Conservation (phyloP, 2,113 vertebrate species). For the Xenopus tropicalis region DNA sequence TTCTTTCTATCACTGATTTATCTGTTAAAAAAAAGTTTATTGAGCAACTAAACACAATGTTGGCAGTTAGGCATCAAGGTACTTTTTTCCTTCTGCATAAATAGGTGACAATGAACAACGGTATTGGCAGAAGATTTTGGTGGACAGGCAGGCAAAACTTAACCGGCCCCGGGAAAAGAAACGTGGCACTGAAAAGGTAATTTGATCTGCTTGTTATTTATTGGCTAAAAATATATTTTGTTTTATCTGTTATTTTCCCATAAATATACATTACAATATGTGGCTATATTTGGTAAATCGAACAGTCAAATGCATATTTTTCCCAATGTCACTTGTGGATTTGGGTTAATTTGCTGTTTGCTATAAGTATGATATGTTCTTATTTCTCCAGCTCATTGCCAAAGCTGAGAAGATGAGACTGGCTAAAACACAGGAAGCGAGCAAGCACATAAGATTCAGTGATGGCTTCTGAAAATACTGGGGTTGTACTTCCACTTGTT, state of each 20-base stretch:
- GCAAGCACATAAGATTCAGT: conserved; percentile 84
- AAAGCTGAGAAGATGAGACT: conserved; percentile 93
- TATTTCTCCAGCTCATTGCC: conserved; percentile 78
- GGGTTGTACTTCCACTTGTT: conserved; percentile 14
- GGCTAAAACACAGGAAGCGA: conserved; percentile 77
- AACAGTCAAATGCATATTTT: too few relatives aligned
- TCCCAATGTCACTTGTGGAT: too few relatives aligned
- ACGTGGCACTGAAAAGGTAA: conserved; percentile 90
- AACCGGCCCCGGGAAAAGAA: conserved; percentile 95
- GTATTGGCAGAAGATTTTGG: conserved; percentile 98
- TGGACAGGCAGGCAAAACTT: conserved; percentile 93
- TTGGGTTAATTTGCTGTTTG: too few relatives aligned
- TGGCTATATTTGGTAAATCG: too few relatives aligned
- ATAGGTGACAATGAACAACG: conserved; percentile 89
- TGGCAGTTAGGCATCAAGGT: too few relatives aligned
- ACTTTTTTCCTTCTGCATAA: conserved; percentile 18
- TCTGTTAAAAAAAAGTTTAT: too few relatives aligned
- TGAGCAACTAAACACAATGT: too few relatives aligned
- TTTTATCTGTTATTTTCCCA: too few relatives aligned
- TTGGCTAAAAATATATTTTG: background rate
- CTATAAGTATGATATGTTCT: conserved; percentile 2
- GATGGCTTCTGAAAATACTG: conserved; percentile 64
- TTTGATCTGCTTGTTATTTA: too few relatives aligned
- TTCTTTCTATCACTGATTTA: too few relatives aligned
- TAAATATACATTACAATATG: too few relatives aligned